Conservation (phyloP, 2,113 vertebrate genomes). For the Scortum barcoo region DNA sequence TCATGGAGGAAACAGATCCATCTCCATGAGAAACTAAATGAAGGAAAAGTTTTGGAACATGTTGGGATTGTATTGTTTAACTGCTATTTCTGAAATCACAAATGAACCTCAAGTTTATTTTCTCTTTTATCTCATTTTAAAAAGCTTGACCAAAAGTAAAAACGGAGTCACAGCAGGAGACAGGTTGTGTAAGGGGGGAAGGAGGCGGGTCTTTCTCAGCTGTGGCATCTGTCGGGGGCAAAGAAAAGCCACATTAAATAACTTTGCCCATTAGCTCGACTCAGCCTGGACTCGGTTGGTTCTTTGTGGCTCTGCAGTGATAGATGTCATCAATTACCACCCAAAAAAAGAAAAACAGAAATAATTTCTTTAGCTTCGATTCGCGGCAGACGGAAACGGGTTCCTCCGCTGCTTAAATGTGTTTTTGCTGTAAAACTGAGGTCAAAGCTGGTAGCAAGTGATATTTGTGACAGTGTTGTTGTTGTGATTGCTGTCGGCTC, state of each 20-base stretch:
- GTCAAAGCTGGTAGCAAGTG: constrained; percentile 54
- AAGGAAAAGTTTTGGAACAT: not conserved
- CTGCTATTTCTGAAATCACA: not conserved
- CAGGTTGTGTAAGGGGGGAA: too few species aligned
- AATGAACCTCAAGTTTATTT: not conserved
- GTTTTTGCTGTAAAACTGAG: constrained; percentile 32
- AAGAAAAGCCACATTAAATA: not conserved
- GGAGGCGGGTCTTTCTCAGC: not conserved
- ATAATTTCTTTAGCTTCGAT: constrained; percentile 16
- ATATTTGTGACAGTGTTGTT: constrained; percentile 52
- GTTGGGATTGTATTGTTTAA: not conserved
- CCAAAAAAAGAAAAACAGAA: constrained; percentile 4
- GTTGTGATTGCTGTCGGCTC: constrained; percentile 58
- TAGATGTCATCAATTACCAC: constrained; percentile 27
- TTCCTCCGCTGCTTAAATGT: not conserved
- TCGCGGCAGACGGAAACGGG: not conserved
- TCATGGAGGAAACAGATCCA: not conserved
- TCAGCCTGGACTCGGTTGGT: not conserved
- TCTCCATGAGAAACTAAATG: not conserved
- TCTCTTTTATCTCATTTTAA: not conserved
- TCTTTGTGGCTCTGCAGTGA: not conserved
- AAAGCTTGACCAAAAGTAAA: not conserved
- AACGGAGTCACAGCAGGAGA: not conserved
- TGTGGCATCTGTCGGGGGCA: not conserved
- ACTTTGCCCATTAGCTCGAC: not conserved